These are phyloP conservation scores for Drosophila paramelanica DNA, from an alignment of 2,888 invertebrate genomes.

Conservation along the genomic window DNA sequence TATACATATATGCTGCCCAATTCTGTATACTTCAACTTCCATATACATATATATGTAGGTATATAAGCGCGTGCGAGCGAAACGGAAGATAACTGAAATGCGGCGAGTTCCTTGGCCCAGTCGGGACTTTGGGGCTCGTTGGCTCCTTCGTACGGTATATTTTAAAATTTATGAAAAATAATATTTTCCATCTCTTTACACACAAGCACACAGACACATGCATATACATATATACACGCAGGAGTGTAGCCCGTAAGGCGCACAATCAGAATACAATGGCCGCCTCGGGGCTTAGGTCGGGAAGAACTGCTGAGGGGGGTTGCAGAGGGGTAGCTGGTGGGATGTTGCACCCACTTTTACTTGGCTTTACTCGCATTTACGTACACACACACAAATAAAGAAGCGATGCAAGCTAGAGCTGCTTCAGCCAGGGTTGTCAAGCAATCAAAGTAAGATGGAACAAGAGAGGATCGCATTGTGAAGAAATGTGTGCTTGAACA, in stretches of 20 bases:
- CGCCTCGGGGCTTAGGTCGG: constrained; percentile 50
- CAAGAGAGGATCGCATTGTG: no score
- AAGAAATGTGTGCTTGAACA: not conserved
- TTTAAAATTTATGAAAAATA: constrained; percentile 84
- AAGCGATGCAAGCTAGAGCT: constrained; percentile 39
- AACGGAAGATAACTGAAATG: constrained; percentile 18
- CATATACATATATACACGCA: constrained; percentile 16
- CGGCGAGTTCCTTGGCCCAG: constrained; percentile 23
- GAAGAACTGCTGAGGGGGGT: constrained; percentile 5
- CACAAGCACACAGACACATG: constrained; percentile 47
- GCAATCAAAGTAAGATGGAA: no score
- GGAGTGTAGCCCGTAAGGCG: constrained; percentile 35
- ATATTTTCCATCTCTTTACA: constrained; percentile 78
- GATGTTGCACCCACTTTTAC: constrained; percentile 35
- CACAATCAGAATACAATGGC: constrained; percentile 70
- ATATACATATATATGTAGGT: constrained; percentile 15
- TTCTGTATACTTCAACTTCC: constrained; percentile 46
- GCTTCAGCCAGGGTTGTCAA: constrained; percentile 38
- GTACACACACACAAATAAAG: constrained; percentile 40
- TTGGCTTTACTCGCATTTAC: constrained; percentile 66
- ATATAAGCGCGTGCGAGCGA: constrained; percentile 44
- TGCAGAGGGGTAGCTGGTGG: not conserved
- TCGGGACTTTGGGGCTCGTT: constrained; percentile 7
- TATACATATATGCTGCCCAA: constrained; percentile 47
- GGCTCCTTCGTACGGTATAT: constrained; percentile 62